Evolutionary conservation across 2,888 invertebrate genomes (phyloP).

Genomic region (Fragum sueziense): DNA sequence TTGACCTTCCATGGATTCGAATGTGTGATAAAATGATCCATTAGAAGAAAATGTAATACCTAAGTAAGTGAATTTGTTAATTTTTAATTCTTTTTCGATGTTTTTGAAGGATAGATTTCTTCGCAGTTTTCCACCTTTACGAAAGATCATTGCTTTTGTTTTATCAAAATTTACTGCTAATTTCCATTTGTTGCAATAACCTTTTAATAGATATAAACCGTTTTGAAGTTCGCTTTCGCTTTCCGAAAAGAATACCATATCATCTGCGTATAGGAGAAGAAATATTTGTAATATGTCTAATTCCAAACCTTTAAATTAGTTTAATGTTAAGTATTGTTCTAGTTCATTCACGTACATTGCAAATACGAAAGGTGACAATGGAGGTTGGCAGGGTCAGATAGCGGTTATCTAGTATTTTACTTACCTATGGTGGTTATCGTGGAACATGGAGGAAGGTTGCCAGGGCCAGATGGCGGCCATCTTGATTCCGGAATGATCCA

Average conservation of each 20-base stretch:
- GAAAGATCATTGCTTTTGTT: background rate
- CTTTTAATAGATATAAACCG: background rate
- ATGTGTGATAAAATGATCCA: constrained; percentile 10
- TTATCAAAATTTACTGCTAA: background rate
- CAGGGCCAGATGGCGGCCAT: constrained; percentile 87
- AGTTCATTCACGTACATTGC: no score
- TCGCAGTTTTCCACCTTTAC: background rate
- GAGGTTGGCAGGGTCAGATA: no score
- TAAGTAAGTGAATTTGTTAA: constrained; percentile 16
- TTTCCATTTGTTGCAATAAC: background rate
- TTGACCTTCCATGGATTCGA: constrained; percentile 28
- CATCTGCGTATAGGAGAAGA: constrained; percentile 3
- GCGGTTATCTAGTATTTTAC: no score
- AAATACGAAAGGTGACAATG: no score
- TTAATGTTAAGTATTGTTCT: no score
- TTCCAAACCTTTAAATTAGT: constrained; percentile 1
- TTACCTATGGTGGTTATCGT: constrained; percentile 90
- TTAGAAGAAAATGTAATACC: constrained; percentile 6
- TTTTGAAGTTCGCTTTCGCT: background rate
- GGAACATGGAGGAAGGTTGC: constrained; percentile 89
- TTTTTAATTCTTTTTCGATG: background rate
- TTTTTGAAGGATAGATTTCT: background rate
- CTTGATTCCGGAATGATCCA: constrained; percentile 90
- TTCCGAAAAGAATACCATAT: background rate
- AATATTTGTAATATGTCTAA: constrained; percentile 1